These are phyloP conservation scores for Rhinolophus sinicus DNA, from an alignment of 2,113 vertebrate species.

Conservation along the genomic window DNA sequence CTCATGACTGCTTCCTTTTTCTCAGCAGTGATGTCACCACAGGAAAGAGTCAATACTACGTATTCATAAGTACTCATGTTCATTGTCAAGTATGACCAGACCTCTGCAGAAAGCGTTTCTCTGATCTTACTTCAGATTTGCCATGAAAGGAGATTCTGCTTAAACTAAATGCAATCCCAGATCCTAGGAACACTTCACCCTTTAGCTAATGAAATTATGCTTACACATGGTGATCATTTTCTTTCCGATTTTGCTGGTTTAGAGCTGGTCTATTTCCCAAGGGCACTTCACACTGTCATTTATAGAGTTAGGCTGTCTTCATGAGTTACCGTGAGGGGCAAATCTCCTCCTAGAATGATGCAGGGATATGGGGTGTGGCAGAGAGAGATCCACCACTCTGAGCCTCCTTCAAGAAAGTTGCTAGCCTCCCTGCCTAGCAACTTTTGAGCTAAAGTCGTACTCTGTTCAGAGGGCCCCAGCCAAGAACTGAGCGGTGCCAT, in stretches of 20 bases:
- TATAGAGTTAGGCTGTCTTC: conserved; percentile 6
- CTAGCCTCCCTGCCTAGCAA: background rate
- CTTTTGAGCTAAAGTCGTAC: background rate
- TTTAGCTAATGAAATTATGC: background rate
- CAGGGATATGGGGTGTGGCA: background rate
- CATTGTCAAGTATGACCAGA: conserved; percentile 28
- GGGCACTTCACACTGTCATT: background rate
- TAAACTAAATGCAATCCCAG: background rate
- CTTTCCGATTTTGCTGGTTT: conserved; percentile 50
- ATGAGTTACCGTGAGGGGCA: background rate
- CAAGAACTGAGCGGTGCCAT: background rate
- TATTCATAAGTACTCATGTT: background rate
- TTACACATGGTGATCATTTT: background rate
- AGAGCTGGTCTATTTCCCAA: conserved; percentile 25
- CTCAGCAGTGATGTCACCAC: conserved; percentile 12
- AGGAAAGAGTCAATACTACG: background rate
- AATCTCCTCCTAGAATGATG: background rate
- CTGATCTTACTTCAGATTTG: conserved; percentile 60
- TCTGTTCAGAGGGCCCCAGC: background rate
- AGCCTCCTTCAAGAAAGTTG: background rate
- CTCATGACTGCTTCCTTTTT: conserved; percentile 20
- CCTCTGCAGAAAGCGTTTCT: background rate
- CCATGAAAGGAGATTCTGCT: conserved; percentile 43
- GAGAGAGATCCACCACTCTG: background rate
- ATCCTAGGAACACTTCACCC: conserved; percentile 37